Evolutionary conservation across 2,888 invertebrate species (phyloP), one percentile per base, ranked within the genome.

Genomic region (Blastobasis adustella): DNA sequence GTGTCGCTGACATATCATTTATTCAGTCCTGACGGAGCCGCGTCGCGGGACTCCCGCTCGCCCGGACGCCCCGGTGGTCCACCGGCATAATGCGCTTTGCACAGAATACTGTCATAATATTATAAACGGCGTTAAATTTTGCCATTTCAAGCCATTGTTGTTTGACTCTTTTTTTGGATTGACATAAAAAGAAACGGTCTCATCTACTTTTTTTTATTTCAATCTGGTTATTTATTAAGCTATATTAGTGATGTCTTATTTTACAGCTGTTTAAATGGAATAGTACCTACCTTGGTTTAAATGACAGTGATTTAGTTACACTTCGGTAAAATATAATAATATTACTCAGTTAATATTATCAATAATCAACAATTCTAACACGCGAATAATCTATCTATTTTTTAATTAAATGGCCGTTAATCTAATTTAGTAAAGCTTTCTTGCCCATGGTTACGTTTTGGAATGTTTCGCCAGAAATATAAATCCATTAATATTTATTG

Each of bases 1-100:
- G 83, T 84, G 77, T 57, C 55, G 53, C 58, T 81, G 82, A 82
- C 82, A 67, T 80, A 77, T 83, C 79, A 79, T 82, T 84, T 79
- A 83, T 84, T 73, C 74, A 60, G 58, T 66, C 73, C 67, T 66
- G 75, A 73, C 76, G 70, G 70, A 64, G 58, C 57, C 23, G 23
- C 23, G 23, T 23, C 23, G 2, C 42, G 42, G 42, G 5, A 10
- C 5, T 1, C 5, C 1, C 1, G 42, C 42, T 42, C 40, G 6
- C 6, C 63, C 67, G 39, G 46, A 52, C 60, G 59, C 66, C 66
- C 67, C 67, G 84, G 85, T 86, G 87, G 86, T 81, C 85, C 58
- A 37, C 49, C 55, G 51, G 57, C 57, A 56, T 57, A 58, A 60
- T 56, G 58, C 57, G 55, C 58, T 68, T 64, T 60, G 60, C 59